A percentile compares a stretch with the other conserved stretches of the same genome.
phyloP scores from a whole-genome alignment of 2,888 invertebrate genomes.

The Actias luna region DNA sequence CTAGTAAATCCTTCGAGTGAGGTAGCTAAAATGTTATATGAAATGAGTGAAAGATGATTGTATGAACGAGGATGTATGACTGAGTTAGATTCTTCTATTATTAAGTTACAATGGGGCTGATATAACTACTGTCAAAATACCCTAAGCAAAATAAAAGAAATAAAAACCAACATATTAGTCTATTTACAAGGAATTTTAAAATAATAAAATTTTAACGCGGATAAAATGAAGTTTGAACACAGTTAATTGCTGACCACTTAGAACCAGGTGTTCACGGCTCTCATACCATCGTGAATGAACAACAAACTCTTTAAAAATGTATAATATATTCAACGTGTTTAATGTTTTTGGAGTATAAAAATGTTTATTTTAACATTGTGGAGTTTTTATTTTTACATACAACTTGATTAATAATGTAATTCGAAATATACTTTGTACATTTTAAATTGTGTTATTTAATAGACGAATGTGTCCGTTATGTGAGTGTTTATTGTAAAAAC shows the following conservation, averaged over 20 bases:
- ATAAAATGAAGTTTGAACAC: background rate
- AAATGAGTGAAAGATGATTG: no score
- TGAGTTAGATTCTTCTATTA: no score
- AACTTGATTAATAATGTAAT: background rate
- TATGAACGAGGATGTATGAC: no score
- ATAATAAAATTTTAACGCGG: background rate
- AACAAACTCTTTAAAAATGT: background rate
- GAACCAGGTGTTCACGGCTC: background rate
- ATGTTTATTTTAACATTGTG: background rate
- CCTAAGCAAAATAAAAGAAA: no score
- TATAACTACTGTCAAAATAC: no score
- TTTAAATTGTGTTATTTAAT: no score
- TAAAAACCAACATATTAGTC: background rate
- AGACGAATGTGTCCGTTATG: no score
- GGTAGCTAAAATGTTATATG: no score
- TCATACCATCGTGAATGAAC: background rate
- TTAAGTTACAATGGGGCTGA: no score
- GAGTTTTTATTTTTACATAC: background rate
- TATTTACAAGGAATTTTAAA: background rate
- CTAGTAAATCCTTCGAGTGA: no score
- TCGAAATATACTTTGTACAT: no score
- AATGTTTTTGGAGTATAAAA: background rate
- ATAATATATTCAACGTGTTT: background rate
- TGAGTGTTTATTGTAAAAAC: no score
- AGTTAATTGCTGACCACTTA: constrained; percentile 6